phyloP scores from a whole-genome alignment of 1,140 invertebrate species.

The Stenopsyche tienmushanensis region DNA sequence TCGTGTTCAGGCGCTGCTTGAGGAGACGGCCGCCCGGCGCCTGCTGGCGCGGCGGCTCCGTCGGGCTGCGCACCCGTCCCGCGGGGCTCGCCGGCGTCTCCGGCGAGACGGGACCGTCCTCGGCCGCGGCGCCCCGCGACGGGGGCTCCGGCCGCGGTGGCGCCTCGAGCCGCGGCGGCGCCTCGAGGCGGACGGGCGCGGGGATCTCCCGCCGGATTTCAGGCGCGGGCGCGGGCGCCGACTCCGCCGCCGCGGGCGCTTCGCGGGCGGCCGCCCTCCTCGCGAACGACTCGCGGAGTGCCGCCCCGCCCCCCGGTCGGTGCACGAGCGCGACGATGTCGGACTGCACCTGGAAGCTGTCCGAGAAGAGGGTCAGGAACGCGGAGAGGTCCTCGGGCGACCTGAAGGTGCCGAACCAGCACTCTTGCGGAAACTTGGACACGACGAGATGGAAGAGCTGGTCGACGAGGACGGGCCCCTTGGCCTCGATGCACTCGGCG shows the following conservation, averaged over 20 bases:
- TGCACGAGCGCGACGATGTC: constrained; percentile 82
- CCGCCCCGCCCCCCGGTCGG: constrained; percentile 64
- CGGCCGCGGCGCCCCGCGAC: constrained; percentile 44
- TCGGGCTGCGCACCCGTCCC: constrained; percentile 51
- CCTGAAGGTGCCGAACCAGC: constrained; percentile 82
- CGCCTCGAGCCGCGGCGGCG: constrained; percentile 46
- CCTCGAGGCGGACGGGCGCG: constrained; percentile 50
- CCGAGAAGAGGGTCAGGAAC: constrained; percentile 86
- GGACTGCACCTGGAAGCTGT: constrained; percentile 86
- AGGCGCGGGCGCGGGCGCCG: constrained; percentile 48
- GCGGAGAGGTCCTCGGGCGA: constrained; percentile 81
- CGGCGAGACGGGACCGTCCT: constrained; percentile 50
- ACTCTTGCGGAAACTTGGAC: constrained; percentile 73
- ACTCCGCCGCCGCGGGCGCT: not conserved
- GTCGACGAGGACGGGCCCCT: constrained; percentile 80
- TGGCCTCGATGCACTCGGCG: constrained; percentile 72
- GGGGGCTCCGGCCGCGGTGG: constrained; percentile 46
- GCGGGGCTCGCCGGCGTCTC: constrained; percentile 51
- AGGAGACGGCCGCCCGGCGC: constrained; percentile 65
- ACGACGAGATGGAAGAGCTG: constrained; percentile 80
- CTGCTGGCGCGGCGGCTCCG: constrained; percentile 51
- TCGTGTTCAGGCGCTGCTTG: constrained; percentile 83
- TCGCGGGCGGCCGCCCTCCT: constrained; percentile 52
- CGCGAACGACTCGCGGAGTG: constrained; percentile 52
- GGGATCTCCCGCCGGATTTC: constrained; percentile 43